Evolutionary conservation across 2,888 invertebrate genomes (phyloP), one percentile per base, ranked within the genome.

Genomic region (Lucinisca nassula): DNA sequence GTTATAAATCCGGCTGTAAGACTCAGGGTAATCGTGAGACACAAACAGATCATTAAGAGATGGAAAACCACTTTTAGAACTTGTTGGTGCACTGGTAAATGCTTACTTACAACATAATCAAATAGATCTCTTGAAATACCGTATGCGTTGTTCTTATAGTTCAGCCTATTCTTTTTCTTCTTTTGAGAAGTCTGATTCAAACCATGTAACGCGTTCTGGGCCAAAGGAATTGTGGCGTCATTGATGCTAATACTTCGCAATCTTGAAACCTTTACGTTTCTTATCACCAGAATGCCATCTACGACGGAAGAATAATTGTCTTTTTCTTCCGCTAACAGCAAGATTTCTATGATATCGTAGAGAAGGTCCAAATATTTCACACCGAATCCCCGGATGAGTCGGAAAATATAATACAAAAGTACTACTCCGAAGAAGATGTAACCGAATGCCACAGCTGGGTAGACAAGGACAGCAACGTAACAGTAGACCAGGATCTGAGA

Each of bases 351-450:
- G 0, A 79, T 58, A 37, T 88, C 88, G 6, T 82, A 70, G 24
- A 88, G 61, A 0, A 88, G 51, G 17, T 84, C 88, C 10, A 45
- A 27, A 32, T 88, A 88, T 0, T 14, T 70, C 8, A 75, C 76
- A 10, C 88, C 88, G 58, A 88, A 72, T 0, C 58, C 77, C 8
- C 51, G 14, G 0, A 88, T 32, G 14, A 74, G 81, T 14, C 80
- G 81, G 32, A 79, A 76, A 2, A 84, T 74, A 45, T 88, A 88
- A 35, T 88, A 88, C 14, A 88, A 8, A 6, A 84, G 49, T 17
- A 40, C 79, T 0, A 82, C 38, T 27, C 75, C 79, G 40, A 88
- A 88, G 35, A 84, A 88, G 35, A 88, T 55, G 37, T 84, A 88
- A 0, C 88, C 88, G 45, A 88, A 88, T 17, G 88, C 58, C 12